These are phyloP conservation scores for Drosophila chauvacae DNA, from an alignment of 1,140 invertebrate genomes.

Conservation along the genomic window DNA sequence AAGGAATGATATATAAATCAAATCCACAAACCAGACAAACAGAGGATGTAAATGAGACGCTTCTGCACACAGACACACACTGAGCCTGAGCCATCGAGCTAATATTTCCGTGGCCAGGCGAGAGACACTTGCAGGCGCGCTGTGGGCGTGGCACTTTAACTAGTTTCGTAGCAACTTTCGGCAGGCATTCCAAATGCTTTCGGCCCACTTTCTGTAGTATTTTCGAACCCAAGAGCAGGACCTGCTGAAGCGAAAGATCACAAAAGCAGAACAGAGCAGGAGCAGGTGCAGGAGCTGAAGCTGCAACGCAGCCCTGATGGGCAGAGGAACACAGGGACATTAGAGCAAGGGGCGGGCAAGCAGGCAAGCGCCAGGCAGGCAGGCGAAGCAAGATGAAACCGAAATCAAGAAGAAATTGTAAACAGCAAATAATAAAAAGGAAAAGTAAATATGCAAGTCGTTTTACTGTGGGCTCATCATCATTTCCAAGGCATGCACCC, in stretches of 20 bases:
- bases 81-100: slow-evolving; percentile 47
- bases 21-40: neutral
- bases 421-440: slow-evolving; percentile 68
- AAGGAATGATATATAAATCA: slow-evolving; percentile 46
- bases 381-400: slow-evolving; percentile 20
- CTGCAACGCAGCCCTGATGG: slow-evolving; percentile 10
- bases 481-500: slow-evolving; percentile 28
- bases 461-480: slow-evolving; percentile 62
- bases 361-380: neutral
- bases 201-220: slow-evolving; percentile 63
- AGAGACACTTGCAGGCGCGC: slow-evolving; percentile 47
- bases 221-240: slow-evolving; percentile 27
- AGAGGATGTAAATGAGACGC: slow-evolving; percentile 40
- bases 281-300: slow-evolving; percentile 18
- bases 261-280: slow-evolving; percentile 6
- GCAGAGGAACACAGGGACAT: slow-evolving; percentile 5
- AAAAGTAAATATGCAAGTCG: slow-evolving; percentile 63
- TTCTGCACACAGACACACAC: slow-evolving; percentile 53
- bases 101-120: slow-evolving; percentile 71
- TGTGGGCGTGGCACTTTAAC: slow-evolving; percentile 40
- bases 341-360: slow-evolving; percentile 20
- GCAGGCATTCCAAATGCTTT: slow-evolving; percentile 78
- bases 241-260: slow-evolving; percentile 30
- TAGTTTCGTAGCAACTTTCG: slow-evolving; percentile 62
- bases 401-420: slow-evolving; percentile 51